Evolutionary conservation across 1,140 invertebrate species (phyloP).

Genomic region (Phocides pigmalion): DNA sequence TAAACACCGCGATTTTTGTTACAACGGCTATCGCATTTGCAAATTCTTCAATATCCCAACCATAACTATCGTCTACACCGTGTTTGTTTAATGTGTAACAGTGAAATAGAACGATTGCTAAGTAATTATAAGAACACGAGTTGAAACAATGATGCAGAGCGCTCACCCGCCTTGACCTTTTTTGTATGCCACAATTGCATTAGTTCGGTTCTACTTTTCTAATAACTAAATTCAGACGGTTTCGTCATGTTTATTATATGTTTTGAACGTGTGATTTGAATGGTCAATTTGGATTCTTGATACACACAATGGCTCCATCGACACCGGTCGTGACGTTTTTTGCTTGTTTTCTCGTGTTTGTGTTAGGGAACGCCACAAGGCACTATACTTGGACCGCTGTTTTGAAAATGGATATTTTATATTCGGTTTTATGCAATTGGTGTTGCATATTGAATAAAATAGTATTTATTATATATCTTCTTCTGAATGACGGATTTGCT

Average conservation of each 20-base stretch:
- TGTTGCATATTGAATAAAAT: slow-evolving; percentile 23
- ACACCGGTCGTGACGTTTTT: neutral
- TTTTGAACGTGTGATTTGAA: slow-evolving; percentile 1
- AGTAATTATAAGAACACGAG: slow-evolving; percentile 29
- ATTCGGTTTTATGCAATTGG: neutral
- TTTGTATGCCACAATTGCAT: slow-evolving; percentile 42
- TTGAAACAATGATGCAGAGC: slow-evolving; percentile 45
- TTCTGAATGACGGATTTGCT: neutral
- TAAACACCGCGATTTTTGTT: slow-evolving; percentile 42
- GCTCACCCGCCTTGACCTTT: slow-evolving; percentile 51
- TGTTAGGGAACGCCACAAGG: neutral
- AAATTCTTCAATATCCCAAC: slow-evolving; percentile 18
- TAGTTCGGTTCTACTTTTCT: slow-evolving; percentile 25
- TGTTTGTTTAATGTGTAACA: slow-evolving; percentile 17
- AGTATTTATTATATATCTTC: neutral
- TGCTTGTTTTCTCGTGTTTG: neutral
- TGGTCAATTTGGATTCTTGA: neutral
- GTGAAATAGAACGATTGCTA: slow-evolving; percentile 29
- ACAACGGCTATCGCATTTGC: slow-evolving; percentile 17
- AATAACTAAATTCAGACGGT: neutral
- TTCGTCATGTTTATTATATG: slow-evolving; percentile 4
- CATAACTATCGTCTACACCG: neutral
- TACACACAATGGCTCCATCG: neutral
- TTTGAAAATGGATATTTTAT: neutral
- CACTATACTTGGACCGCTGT: neutral